Conservation (phyloP, 2,797 vertebrate species). For the Pachyuromys duprasi region DNA sequence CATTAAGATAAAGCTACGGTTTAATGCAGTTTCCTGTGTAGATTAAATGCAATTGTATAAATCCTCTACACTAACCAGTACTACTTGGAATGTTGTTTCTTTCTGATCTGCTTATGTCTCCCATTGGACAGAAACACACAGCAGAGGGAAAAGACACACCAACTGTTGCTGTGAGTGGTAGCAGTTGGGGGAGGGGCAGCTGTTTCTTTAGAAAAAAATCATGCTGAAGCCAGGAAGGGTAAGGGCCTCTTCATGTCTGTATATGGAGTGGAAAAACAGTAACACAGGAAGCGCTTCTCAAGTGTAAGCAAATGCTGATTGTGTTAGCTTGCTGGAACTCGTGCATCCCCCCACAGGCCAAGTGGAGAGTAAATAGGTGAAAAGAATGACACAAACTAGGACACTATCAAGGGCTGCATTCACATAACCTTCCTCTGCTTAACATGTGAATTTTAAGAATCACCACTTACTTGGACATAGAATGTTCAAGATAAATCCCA, state of each 20-base stretch:
- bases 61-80: not conserved
- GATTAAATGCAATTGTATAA: not conserved
- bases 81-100: not conserved
- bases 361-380: constrained; percentile 13
- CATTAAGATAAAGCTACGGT: constrained; percentile 37
- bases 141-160: not conserved
- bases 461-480: not conserved
- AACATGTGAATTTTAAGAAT: constrained; percentile 42
- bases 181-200: not conserved
- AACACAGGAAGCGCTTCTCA: constrained; percentile 51
- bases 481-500: constrained; percentile 22
- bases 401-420: not conserved
- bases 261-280: not conserved
- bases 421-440: not conserved
- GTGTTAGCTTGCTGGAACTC: not conserved
- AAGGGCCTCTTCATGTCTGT: not conserved
- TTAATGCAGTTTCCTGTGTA: not conserved
- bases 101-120: not conserved
- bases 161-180: not conserved
- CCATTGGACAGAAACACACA: not conserved
- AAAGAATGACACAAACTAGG: constrained; percentile 51
- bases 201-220: not conserved
- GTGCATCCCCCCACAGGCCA: not conserved
- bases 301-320: not conserved
- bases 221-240: not conserved